Evolutionary conservation across 2,113 vertebrate genomes (phyloP), one percentile per base, ranked within the genome.

Genomic region (Pavo muticus): DNA sequence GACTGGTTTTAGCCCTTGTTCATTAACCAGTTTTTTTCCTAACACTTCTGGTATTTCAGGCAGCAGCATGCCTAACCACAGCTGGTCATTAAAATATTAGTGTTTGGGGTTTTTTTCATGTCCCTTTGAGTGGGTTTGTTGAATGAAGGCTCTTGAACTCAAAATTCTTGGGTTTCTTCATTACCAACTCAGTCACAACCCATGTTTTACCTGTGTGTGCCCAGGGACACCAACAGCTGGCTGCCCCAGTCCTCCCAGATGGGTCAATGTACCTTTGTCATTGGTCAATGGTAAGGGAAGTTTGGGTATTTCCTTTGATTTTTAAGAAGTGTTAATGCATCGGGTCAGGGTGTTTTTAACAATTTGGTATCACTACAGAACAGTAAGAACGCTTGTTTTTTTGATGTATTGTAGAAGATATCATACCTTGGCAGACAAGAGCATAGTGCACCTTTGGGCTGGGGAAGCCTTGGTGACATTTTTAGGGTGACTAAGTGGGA

Each of bases 181-280:
- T 56, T 44, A n/a, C 39, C 83, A 87, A 65, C 8, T 4, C 6
- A 14, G 14, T 80, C 17, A 37, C 50, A 12, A 4, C 23, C 45
- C 76, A 18, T 32, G 35, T 72, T 84, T 56, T 45, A 40, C 24
- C 32, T 70, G 3, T 60, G 57, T 42, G 11, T 75, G 18, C n/a
- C 67, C 29, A 71, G 7, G 25, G 52, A 23, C 27, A 71, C 27
- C 10, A 64, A 25, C 14, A 29, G 9, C 14, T 0, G 0, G 2
- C 25, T 76, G n/a, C 45, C 11, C 15, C 11, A 11, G 9, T 27
- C 19, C 84, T 92, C 14, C n/a, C 0, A 0, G 59, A 5, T 1
- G 2, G 9, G 6, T 44, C 27, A 25, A 2, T 78, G 81, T 74
- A 12, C 80, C 29, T 45, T 64, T 64, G 9, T 48, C 5, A 2